These are phyloP conservation scores for Merluccius polli DNA, from an alignment of 2,797 vertebrate species.

Conservation along the genomic window DNA sequence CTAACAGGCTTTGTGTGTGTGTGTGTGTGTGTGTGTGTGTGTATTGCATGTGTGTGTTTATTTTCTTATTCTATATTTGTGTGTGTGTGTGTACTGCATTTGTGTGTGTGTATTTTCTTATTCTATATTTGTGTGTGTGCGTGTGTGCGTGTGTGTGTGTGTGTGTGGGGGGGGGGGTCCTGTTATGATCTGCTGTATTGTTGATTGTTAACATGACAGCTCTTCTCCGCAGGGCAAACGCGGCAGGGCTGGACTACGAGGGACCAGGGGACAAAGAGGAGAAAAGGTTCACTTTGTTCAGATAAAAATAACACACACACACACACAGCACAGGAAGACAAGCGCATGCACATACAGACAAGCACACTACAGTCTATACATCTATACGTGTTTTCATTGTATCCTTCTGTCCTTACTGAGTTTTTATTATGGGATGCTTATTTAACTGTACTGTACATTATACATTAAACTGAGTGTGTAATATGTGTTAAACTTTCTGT, in stretches of 20 bases:
- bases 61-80: too few relatives aligned
- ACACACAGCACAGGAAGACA: neutral
- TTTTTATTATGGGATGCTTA: too few relatives aligned
- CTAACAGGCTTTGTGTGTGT: too few relatives aligned
- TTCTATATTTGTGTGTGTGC: neutral
- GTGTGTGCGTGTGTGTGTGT: neutral
- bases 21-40: constrained; percentile 2
- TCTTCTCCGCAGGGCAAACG: constrained; percentile 74
- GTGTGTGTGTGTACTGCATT: neutral
- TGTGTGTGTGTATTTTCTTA: neutral
- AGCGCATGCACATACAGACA: too few relatives aligned
- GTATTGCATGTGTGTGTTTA: neutral
- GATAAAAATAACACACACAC: neutral
- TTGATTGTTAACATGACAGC: constrained; percentile 40
- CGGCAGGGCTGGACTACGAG: constrained; percentile 77
- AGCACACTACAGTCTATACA: neutral
- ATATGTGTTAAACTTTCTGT: neutral
- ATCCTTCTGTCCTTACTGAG: too few relatives aligned
- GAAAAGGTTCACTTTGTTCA: constrained; percentile 70
- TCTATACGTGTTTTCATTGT: neutral
- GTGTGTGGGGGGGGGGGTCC: constrained; percentile 12
- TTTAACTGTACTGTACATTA: too few relatives aligned
- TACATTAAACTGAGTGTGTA: too few relatives aligned
- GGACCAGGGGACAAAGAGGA: constrained; percentile 74
- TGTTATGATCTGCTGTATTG: constrained; percentile 28